Base-by-base conservation (phyloP, 2,888 invertebrate genomes). In the Emmelina monodactyla region DNA sequence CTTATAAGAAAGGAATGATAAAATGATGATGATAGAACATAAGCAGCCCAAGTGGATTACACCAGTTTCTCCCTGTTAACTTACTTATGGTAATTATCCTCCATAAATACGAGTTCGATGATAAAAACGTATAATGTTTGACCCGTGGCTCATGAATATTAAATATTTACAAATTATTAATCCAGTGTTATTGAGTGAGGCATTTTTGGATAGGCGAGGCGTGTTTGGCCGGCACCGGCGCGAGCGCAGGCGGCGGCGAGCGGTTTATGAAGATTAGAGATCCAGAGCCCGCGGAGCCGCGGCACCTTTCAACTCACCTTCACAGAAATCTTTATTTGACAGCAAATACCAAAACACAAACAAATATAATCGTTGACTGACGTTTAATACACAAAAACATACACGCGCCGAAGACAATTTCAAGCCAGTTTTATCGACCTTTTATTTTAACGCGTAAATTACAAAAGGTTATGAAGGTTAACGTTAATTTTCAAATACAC, bases 131-230 rank as follows among this genome's bases (percentile, higher is more conserved):
- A 58, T 59, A 63, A 64, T 62, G 63, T 63, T 69, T 75, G 75
- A 71, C 73, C 71, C 71, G 65, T 67, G 41, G 37, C 70, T 78
- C 75, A 76, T 78, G 76, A 76, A 78, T 76, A 78, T 76, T 67
- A 73, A 76, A 75, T 76, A 75, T 76, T 75, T 69, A 76, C 73
- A 76, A 73, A 72, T 76, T 78, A 75, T 76, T 72, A 73, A 73
- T 75, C 72, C 75, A 25, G 25, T 25, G 11, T 68, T 68, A 68
- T 68, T 63, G 63, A 50, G 53, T 49, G 46, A 47, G 55, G 56
- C 68, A 71, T 73, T 68, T 67, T 58, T 51, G 9, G 10, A 22
- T 12, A 15, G 22, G 33, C 14, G 9, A 19, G 19, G 19, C 19
- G 5, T 6, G 9, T 19, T 19, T 19, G 6, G 25, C n/a, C 25